These are phyloP conservation scores for Aphelocoma californica DNA, from an alignment of 2,797 vertebrate genomes.

Conservation along the genomic window DNA sequence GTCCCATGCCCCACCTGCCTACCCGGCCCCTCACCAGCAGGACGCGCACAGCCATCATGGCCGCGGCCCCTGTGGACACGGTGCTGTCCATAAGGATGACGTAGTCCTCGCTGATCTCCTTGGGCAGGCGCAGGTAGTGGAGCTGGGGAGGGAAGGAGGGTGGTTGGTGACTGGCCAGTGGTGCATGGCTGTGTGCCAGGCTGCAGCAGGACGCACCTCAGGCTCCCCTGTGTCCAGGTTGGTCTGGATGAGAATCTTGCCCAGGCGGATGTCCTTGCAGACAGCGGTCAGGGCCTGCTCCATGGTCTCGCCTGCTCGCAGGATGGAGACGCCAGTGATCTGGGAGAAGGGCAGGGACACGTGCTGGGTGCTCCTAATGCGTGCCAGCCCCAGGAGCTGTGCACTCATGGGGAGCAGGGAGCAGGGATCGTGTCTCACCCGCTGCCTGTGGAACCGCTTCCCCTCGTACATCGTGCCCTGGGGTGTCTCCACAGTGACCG, in stretches of 20 bases:
- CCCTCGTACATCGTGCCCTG: slow-evolving; percentile 83
- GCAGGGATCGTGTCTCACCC: slow-evolving; percentile 64
- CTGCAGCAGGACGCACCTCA: slow-evolving; percentile 72
- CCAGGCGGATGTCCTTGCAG: slow-evolving; percentile 90
- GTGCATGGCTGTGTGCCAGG: rapidly evolving
- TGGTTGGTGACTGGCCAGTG: rapidly evolving
- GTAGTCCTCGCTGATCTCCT: slow-evolving; percentile 91
- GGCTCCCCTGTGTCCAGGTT: slow-evolving; percentile 90
- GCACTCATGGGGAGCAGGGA: rapidly evolving
- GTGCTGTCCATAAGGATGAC: slow-evolving; percentile 95
- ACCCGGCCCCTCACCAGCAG: slow-evolving; percentile 76
- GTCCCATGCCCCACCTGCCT: rapidly evolving
- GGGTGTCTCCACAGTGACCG: slow-evolving; percentile 84
- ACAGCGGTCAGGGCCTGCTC: slow-evolving; percentile 89
- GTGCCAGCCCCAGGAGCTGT: rapidly evolving
- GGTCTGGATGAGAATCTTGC: slow-evolving; percentile 94
- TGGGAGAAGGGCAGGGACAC: neutral
- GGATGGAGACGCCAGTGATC: slow-evolving; percentile 90
- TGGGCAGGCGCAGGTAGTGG: slow-evolving; percentile 89
- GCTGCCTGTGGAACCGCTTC: slow-evolving; percentile 84
- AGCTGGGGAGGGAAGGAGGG: slow-evolving; percentile 72
- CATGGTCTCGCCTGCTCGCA: slow-evolving; percentile 92
- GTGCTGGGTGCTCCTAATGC: neutral
- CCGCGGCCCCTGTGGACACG: slow-evolving; percentile 88
- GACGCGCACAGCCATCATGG: slow-evolving; percentile 89